These are phyloP conservation scores for Microdon myrmicae DNA, from an alignment of 2,888 invertebrate species.

Conservation along the genomic window DNA sequence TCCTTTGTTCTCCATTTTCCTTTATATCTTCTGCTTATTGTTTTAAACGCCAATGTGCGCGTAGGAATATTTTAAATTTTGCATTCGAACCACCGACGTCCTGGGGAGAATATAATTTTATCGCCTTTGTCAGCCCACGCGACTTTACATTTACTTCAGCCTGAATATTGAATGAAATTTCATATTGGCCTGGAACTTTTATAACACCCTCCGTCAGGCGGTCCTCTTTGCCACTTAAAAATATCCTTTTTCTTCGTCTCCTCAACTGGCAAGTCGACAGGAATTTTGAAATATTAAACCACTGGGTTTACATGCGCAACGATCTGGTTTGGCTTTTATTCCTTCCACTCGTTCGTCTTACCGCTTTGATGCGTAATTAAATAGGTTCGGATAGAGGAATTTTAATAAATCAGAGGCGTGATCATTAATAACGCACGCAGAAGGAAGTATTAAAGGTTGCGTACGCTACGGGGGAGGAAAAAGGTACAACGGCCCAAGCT, in stretches of 20 bases:
- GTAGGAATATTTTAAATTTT: conserved; percentile 17
- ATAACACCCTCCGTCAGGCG: no score
- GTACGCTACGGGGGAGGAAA: no score
- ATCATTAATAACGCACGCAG: conserved; percentile 32
- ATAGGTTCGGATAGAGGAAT: conserved; percentile 21
- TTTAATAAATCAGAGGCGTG: conserved; percentile 22
- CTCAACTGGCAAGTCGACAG: background rate
- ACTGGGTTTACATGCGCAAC: conserved; percentile 3
- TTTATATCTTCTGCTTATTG: conserved; percentile 6
- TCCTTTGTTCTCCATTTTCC: no score
- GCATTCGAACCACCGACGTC: conserved; percentile 20
- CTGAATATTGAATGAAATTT: conserved; percentile 39
- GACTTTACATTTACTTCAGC: conserved; percentile 27
- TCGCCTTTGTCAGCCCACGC: conserved; percentile 18
- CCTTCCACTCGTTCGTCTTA: no score
- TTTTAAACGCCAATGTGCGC: background rate
- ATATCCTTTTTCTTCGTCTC: background rate
- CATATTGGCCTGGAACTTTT: conserved; percentile 21
- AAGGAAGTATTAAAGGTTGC: no score
- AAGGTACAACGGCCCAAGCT: no score
- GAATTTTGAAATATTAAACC: conserved; percentile 35
- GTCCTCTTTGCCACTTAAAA: conserved; percentile 18
- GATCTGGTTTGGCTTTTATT: conserved; percentile 6
- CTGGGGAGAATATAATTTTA: conserved; percentile 25
- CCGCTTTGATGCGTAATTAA: conserved; percentile 31